Evolutionary conservation across 2,113 vertebrate genomes (phyloP).

Genomic region (Thymallus thymallus): DNA sequence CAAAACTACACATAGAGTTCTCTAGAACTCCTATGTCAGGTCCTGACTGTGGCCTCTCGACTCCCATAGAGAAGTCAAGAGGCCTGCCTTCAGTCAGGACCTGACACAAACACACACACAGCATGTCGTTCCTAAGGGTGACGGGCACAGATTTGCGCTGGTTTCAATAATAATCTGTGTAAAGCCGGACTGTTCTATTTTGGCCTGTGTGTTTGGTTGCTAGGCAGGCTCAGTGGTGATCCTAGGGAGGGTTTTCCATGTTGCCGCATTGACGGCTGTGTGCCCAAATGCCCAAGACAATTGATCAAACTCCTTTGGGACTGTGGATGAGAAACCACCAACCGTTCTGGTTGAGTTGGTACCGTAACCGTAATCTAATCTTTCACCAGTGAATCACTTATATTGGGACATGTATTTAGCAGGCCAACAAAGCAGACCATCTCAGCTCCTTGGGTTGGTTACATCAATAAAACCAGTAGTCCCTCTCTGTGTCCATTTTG

Average conservation of each 20-base stretch:
- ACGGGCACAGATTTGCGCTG: neutral
- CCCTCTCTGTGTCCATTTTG: neutral
- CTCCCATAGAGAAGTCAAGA: too few species aligned
- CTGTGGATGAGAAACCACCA: too few species aligned
- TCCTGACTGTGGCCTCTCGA: too few species aligned
- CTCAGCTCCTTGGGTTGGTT: neutral
- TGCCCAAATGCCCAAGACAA: neutral
- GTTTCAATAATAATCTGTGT: neutral
- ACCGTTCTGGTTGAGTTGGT: too few species aligned
- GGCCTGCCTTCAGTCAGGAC: too few species aligned
- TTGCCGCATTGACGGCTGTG: neutral
- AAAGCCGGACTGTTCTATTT: neutral
- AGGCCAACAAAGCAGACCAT: too few species aligned
- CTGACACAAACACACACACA: neutral
- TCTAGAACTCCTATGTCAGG: too few species aligned
- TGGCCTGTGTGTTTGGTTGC: neutral
- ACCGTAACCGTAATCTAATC: neutral
- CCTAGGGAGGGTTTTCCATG: neutral
- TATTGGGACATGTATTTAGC: too few species aligned
- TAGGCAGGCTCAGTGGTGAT: neutral
- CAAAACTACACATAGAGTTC: too few species aligned
- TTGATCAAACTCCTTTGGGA: neutral
- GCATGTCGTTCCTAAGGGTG: neutral
- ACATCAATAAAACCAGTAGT: neutral
- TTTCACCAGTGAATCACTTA: too few species aligned